Percentiles rank a stretch among this genome's conserved stretches.
Evolutionary conservation across 2,797 vertebrate species (phyloP).

Genomic region (Uromys caudimaculatus): DNA sequence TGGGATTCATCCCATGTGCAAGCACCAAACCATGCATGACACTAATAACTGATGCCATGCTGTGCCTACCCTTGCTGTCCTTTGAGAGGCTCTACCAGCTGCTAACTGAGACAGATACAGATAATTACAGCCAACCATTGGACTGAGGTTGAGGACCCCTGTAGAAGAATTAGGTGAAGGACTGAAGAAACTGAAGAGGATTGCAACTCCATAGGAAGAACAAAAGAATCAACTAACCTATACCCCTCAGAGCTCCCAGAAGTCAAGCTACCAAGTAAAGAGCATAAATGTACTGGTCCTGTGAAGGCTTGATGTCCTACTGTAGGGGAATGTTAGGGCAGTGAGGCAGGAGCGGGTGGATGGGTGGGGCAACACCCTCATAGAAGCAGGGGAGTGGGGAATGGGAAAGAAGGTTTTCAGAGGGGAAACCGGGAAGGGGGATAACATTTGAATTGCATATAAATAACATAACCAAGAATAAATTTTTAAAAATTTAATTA

Average conservation of each 20-base stretch:
- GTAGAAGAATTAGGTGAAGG: not conserved
- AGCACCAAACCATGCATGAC: no score
- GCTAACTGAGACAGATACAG: not conserved
- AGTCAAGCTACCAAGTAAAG: not conserved
- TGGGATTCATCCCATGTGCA: no score
- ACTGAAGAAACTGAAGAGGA: not conserved
- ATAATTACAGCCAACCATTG: not conserved
- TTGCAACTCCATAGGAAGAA: not conserved
- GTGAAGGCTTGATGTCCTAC: no score
- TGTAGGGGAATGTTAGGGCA: no score
- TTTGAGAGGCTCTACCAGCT: not conserved
- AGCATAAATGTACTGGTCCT: not conserved
- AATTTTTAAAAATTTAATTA: not conserved
- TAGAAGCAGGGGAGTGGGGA: no score
- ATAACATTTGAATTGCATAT: no score
- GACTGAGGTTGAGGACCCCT: not conserved
- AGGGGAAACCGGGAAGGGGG: no score
- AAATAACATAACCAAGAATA: not conserved
- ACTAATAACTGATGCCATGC: no score
- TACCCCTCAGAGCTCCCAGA: not conserved
- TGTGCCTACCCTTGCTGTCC: not conserved
- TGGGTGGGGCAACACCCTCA: no score
- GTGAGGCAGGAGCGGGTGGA: no score
- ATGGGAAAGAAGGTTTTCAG: no score
- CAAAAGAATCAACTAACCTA: not conserved